Evolutionary conservation across 92 coral and sea anemone genomes (phyloP).

Genomic region (Epizoanthus scotinus): DNA sequence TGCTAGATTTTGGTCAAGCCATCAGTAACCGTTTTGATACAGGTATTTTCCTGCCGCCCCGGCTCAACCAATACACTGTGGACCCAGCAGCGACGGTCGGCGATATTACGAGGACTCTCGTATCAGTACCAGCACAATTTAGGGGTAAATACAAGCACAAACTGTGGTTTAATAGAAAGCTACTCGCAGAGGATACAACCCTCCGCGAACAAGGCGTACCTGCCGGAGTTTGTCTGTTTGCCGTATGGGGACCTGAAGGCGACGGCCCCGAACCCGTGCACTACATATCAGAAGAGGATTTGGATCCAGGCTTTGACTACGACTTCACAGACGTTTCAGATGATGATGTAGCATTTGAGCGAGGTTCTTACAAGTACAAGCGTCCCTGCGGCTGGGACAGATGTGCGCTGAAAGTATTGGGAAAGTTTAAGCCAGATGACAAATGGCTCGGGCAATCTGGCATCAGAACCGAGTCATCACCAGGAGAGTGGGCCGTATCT

Average conservation of each 20-base stretch:
- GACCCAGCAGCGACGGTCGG: not conserved
- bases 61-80: not conserved
- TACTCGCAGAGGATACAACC: not conserved
- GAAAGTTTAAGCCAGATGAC: conserved; percentile 21
- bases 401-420: conserved; percentile 42
- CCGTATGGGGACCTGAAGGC: not conserved
- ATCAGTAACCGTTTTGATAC: not conserved
- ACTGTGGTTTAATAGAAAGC: not conserved
- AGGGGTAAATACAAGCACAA: not conserved
- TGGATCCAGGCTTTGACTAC: conserved; percentile 8
- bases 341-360: not conserved
- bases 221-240: conserved; percentile 4
- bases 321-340: conserved; percentile 13
- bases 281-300: not conserved
- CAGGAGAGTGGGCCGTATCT: conserved; percentile 51
- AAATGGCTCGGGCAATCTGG: conserved; percentile 46
- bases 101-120: not conserved
- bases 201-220: not conserved
- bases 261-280: not conserved
- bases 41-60: too few species aligned
- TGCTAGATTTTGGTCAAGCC: not conserved
- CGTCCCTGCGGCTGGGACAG: conserved; percentile 53
- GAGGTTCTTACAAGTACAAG: conserved; percentile 28
- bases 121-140: not conserved
- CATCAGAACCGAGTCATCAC: conserved; percentile 6